Percentiles rank a stretch among this genome's conserved stretches.
Evolutionary conservation across 1,140 invertebrate species (phyloP).

Genomic region (Lucilia cuprina): DNA sequence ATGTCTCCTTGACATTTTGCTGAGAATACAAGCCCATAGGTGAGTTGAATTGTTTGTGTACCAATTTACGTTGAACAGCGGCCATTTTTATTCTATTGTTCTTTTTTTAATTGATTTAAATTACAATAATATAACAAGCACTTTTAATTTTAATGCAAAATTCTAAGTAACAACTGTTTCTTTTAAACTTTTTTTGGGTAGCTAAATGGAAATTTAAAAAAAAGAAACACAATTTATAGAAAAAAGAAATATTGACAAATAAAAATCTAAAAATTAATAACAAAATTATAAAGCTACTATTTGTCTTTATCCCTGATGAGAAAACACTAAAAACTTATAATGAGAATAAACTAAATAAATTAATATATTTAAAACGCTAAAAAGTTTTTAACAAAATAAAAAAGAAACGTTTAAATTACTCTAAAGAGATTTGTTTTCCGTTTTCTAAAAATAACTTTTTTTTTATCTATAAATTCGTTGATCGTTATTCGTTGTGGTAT

Average conservation of each 20-base stretch:
- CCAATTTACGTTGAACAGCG: slow-evolving; percentile 69
- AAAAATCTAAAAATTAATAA: too few relatives aligned
- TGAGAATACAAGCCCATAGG: slow-evolving; percentile 87
- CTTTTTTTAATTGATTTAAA: slow-evolving; percentile 37
- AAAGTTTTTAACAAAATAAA: too few relatives aligned
- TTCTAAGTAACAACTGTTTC: background rate
- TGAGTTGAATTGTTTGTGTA: slow-evolving; percentile 90
- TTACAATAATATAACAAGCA: too few relatives aligned
- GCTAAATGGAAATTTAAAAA: background rate
- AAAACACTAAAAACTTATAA: background rate
- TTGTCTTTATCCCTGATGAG: background rate
- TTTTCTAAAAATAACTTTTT: background rate
- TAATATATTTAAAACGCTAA: background rate
- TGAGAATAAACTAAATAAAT: background rate
- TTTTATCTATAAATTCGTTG: background rate
- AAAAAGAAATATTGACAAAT: too few relatives aligned
- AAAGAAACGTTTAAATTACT: background rate
- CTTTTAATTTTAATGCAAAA: slow-evolving; percentile 12
- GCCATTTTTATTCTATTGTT: slow-evolving; percentile 64
- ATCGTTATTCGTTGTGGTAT: slow-evolving; percentile 12
- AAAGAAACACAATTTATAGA: background rate
- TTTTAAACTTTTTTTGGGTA: background rate
- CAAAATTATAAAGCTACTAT: too few relatives aligned
- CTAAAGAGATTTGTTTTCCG: background rate
- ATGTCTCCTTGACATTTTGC: slow-evolving; percentile 80